phyloP scores from a whole-genome alignment of 1,140 invertebrate genomes.

The Bombus fervidus region DNA sequence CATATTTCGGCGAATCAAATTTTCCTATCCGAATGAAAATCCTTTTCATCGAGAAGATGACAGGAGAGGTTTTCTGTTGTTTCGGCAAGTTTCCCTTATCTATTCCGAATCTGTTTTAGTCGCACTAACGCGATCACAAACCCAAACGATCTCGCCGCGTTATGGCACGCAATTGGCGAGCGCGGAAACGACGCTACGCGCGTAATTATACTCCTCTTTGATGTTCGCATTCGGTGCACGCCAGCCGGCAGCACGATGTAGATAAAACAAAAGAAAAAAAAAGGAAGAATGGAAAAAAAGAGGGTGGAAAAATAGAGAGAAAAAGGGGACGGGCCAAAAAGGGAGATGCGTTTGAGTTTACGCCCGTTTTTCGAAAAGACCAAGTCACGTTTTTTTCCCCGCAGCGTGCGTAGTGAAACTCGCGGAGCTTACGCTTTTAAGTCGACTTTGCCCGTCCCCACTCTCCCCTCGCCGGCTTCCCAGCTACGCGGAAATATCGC shows the following conservation, averaged over 20 bases:
- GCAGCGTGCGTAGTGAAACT: neutral
- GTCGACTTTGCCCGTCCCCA: neutral
- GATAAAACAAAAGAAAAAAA: constrained; percentile 14
- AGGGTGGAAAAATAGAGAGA: neutral
- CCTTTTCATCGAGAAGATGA: neutral
- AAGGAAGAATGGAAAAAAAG: neutral
- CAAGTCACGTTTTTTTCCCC: constrained; percentile 4
- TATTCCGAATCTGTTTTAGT: neutral
- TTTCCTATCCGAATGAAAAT: neutral
- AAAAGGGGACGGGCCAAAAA: neutral
- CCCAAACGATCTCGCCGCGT: constrained; percentile 20
- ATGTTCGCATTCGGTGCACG: constrained; percentile 34
- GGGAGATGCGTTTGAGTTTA: constrained; percentile 21
- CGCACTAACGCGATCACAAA: neutral
- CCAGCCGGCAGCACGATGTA: constrained; percentile 19
- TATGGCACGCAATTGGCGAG: constrained; percentile 27
- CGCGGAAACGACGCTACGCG: constrained; percentile 17
- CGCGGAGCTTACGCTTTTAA: constrained; percentile 34
- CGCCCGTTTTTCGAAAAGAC: constrained; percentile 43
- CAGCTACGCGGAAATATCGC: constrained; percentile 27
- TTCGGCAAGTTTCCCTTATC: neutral
- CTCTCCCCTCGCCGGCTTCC: no score
- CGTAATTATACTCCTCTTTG: constrained; percentile 52
- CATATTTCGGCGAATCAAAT: neutral
- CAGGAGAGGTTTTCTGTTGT: neutral